Evolutionary conservation across 2,113 vertebrate genomes (phyloP), one percentile per base, ranked within the genome.

Genomic region (Brienomyrus brachyistius): DNA sequence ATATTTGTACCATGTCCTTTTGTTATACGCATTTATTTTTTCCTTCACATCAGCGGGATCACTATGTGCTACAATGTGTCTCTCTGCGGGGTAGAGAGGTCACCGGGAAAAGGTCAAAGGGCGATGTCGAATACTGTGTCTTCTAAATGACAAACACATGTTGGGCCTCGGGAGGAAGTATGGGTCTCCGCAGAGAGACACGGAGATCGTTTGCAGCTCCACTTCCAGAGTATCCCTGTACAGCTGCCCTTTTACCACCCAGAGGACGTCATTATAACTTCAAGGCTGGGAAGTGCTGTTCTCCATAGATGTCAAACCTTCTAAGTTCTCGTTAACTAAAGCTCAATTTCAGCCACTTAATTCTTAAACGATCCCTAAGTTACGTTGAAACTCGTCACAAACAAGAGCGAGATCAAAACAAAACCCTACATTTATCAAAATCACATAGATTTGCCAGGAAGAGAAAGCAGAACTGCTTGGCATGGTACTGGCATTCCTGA

Each of bases 1-100:
- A 88, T 48, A 45, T 66, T 11, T 77, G 85, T 86, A 51, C 40
- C 56, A 74, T 74, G 66, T 74, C 77, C 45, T 88, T 70, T 74
- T 50, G 88, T 88, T 51, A 50, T 17, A 74, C 66, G 10, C 10
- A 19, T 51, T 88, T 48, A 1, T 31, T 47, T 88, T 9, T 19
- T 5, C 56, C 43, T 35, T 48, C 40, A 74, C 59, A 50, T 27
- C 45, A 88, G 47, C n/a, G 70, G 31, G 70, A 77, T 77, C 70
- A 43, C 31, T 40, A 70, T 70, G 88, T 89, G 27, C 48, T 54
- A 35, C 70, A 50, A 15, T 52, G 70, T 40, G 27, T 54, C 48
- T 82, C 70, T 82, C 70, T 13, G 31, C 9, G 66, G 88, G 47
- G 31, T 17, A 52, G 27, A 17, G 50, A 40, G 88, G 88, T 80